Conservation (phyloP, 37 sponge, comb jelly and placozoan genomes). For the Diacarnus erythraeanus region DNA sequence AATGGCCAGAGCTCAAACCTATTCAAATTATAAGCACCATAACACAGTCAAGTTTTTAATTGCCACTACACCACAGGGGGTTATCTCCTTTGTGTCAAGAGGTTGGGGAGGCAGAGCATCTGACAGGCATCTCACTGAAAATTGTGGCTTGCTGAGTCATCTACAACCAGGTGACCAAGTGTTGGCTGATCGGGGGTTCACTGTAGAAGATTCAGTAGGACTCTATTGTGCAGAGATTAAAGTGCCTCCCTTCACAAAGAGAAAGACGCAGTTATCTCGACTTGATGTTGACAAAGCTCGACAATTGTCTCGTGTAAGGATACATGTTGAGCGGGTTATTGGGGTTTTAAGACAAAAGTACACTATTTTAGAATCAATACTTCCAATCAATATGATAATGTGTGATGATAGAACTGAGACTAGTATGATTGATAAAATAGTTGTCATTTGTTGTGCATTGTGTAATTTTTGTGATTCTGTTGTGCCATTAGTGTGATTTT, state of each 20-base stretch:
- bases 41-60: too few species aligned
- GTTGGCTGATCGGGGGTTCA: conserved; percentile 51
- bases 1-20: conserved; percentile 23
- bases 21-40: too few species aligned
- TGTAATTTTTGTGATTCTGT: too few species aligned
- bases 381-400: background rate
- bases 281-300: conserved; percentile 37
- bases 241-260: too few species aligned
- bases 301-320: conserved; percentile 35
- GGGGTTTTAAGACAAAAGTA: conserved; percentile 29
- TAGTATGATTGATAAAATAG: conserved; percentile 21
- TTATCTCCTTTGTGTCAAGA: conserved; percentile 46
- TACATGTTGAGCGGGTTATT: conserved; percentile 47
- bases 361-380: conserved; percentile 4
- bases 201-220: conserved; percentile 26
- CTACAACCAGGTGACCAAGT: conserved; percentile 49
- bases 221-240: conserved; percentile 39
- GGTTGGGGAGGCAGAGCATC: conserved; percentile 53
- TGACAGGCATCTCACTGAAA: conserved; percentile 39
- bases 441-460: conserved; percentile 27
- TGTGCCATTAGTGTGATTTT: background rate
- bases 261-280: conserved; percentile 2
- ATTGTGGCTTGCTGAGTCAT: conserved; percentile 39
- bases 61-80: conserved; percentile 20
- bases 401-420: background rate